Conservation (phyloP, 2,888 invertebrate species). For the Melanotus villosus region DNA sequence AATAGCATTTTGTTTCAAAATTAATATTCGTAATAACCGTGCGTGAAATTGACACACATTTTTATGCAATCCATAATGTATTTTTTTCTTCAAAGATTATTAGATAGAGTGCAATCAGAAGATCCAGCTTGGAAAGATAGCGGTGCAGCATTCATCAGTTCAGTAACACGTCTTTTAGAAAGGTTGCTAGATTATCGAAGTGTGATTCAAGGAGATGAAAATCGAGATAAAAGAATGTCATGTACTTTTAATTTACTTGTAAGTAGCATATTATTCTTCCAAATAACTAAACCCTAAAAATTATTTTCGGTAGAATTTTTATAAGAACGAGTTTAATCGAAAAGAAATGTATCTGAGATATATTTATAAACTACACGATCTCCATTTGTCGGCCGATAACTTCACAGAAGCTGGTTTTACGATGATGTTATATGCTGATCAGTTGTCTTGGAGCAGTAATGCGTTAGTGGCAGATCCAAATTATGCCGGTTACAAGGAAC, state of each 20-base stretch:
- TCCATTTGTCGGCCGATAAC: conserved; percentile 93
- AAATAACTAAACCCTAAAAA: neutral
- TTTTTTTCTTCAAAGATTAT: conserved; percentile 73
- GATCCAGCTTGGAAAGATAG: conserved; percentile 93
- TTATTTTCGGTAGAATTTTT: conserved; percentile 82
- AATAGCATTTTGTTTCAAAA: too few species aligned
- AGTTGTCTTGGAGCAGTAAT: conserved; percentile 86
- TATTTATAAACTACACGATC: conserved; percentile 94
- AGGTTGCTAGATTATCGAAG: conserved; percentile 93
- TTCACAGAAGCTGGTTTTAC: conserved; percentile 96
- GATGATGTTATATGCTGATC: conserved; percentile 92
- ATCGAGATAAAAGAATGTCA: conserved; percentile 95
- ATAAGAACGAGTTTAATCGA: conserved; percentile 95
- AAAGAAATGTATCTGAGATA: conserved; percentile 97
- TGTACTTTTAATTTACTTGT: conserved; percentile 95
- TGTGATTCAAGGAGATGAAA: conserved; percentile 96
- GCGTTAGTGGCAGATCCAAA: conserved; percentile 77
- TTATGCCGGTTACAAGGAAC: conserved; percentile 85
- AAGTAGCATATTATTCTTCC: conserved; percentile 59
- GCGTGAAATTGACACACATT: too few species aligned
- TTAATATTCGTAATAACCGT: too few species aligned
- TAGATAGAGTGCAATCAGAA: conserved; percentile 87
- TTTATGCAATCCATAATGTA: too few species aligned
- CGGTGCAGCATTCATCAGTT: conserved; percentile 92
- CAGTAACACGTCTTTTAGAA: conserved; percentile 90